These are phyloP conservation scores for Apodemus sylvaticus DNA, from an alignment of 2,113 vertebrate genomes.

Conservation along the genomic window DNA sequence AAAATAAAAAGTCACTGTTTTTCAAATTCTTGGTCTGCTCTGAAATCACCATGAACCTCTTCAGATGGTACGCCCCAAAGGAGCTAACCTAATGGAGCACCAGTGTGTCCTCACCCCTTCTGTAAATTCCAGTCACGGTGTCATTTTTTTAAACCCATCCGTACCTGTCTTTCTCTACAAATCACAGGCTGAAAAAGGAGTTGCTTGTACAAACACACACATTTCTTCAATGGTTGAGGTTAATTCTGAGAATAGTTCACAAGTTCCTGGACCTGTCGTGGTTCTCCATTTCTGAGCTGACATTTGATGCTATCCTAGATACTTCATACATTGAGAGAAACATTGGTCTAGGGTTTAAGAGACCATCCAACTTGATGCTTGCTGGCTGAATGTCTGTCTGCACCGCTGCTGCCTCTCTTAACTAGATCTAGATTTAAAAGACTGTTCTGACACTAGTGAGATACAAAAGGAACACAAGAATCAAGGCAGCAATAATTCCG, in stretches of 20 bases:
- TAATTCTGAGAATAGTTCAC: slow-evolving; percentile 9
- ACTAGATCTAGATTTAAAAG: neutral
- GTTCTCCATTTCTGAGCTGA: neutral
- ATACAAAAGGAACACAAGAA: neutral
- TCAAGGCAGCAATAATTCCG: neutral
- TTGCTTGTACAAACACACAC: neutral
- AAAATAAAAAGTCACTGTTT: neutral
- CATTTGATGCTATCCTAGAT: neutral
- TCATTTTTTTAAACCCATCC: neutral
- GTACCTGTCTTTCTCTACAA: neutral
- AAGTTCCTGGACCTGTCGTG: neutral
- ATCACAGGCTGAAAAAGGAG: neutral
- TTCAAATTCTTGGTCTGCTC: neutral
- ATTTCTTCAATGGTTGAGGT: neutral
- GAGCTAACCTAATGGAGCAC: neutral
- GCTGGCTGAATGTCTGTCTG: neutral
- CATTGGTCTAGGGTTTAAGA: neutral
- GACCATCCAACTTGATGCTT: neutral
- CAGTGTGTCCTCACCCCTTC: fast-evolving
- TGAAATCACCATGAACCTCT: neutral
- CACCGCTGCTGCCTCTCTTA: neutral
- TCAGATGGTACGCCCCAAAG: neutral
- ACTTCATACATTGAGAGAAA: neutral
- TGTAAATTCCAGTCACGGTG: neutral
- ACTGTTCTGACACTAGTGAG: neutral